A percentile compares a stretch with the other conserved stretches of the same genome.
Evolutionary conservation across 2,113 vertebrate species (phyloP).

Genomic region (Gadus macrocephalus): DNA sequence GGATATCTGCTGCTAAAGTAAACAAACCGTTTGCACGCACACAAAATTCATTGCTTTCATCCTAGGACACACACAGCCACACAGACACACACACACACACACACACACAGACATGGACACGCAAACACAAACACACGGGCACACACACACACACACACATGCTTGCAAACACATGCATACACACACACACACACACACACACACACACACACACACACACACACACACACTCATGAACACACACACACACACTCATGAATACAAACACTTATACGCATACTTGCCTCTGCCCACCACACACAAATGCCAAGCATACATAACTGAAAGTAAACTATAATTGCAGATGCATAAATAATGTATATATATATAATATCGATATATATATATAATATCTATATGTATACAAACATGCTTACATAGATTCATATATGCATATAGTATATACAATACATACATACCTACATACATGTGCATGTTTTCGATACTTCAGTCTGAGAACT

Average conservation of each 20-base stretch:
- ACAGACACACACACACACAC: conserved; percentile 10
- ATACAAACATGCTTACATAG: neutral
- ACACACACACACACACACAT: neutral
- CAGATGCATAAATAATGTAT: neutral
- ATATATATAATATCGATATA: neutral
- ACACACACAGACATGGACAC: neutral
- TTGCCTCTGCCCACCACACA: neutral
- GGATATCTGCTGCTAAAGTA: conserved; percentile 42
- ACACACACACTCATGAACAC: neutral
- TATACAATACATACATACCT: too few relatives aligned
- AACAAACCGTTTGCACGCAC: conserved; percentile 39
- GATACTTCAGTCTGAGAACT: too few relatives aligned
- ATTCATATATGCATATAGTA: too few relatives aligned
- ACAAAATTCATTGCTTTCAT: neutral
- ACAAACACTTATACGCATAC: neutral
- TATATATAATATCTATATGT: neutral
- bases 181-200: neutral
- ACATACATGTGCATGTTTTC: too few relatives aligned
- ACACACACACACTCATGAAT: neutral
- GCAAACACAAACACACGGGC: neutral
- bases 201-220: neutral
- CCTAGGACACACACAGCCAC: neutral
- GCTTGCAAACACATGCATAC: neutral
- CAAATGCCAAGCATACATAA: neutral
- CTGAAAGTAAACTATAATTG: neutral